Percentiles rank a stretch among this genome's conserved stretches.
These are phyloP conservation scores for Chlorodrepanis virens DNA, from an alignment of 2,113 vertebrate genomes.

Conservation along the genomic window DNA sequence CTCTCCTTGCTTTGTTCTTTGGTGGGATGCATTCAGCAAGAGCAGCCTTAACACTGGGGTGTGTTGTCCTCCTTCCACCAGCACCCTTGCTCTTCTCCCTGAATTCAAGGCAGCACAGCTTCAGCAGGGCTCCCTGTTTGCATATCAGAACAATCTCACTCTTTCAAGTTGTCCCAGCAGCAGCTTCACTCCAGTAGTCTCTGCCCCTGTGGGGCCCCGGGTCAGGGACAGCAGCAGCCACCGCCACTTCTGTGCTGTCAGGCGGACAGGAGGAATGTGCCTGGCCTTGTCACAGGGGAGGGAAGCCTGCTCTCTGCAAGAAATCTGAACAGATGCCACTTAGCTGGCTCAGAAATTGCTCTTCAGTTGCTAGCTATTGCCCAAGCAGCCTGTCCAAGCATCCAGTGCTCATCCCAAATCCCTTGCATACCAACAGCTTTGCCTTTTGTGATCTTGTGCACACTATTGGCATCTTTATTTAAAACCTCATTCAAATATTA, in stretches of 20 bases:
- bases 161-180: neutral
- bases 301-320: neutral
- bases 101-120: neutral
- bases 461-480: neutral
- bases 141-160: neutral
- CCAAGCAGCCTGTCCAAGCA: neutral
- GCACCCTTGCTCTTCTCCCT: neutral
- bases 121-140: neutral
- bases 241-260: neutral
- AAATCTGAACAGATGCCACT: constrained; percentile 19
- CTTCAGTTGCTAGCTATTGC: neutral
- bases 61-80: neutral
- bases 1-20: constrained; percentile 58
- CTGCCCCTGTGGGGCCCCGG: neutral
- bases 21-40: neutral
- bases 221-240: neutral
- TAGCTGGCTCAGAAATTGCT: neutral
- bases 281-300: neutral
- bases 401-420: neutral
- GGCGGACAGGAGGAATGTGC: neutral
- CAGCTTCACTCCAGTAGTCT: constrained; percentile 11
- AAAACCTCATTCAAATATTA: neutral
- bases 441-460: neutral
- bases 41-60: neutral
- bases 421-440: neutral